Base-by-base conservation (phyloP, 2,888 invertebrate species). In the Chalcis sispes region DNA sequence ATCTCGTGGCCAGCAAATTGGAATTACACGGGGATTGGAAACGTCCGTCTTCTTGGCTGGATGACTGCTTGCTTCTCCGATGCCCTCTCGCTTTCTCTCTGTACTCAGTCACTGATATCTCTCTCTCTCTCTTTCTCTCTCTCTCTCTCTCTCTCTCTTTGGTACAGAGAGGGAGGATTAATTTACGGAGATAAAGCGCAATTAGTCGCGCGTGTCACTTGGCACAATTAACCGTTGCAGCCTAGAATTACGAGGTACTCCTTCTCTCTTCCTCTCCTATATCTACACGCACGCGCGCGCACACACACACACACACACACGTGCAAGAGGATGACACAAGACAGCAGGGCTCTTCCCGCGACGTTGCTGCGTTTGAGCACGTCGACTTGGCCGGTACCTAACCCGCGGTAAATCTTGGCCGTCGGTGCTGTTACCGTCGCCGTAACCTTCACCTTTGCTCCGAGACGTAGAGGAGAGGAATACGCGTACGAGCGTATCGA, bases 111-210 rank as follows among this genome's bases (percentile, higher is more conserved):
- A 50, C 4, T 36, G 36, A n/a, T n/a, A n/a, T n/a, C n/a, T n/a
- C n/a, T n/a, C n/a, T n/a, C n/a, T n/a, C n/a, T n/a, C n/a, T n/a
- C n/a, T n/a, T n/a, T n/a, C n/a, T n/a, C n/a, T n/a, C n/a, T n/a
- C n/a, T n/a, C n/a, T n/a, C n/a, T n/a, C 81, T 80, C 79, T 82
- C 81, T 81, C 77, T 78, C 72, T 58, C 42, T 76, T 62, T 70
- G 50, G 69, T 32, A 23, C 13, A 36, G 36, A 66, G 66, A 56
- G 46, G 32, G 72, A 80, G 83, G 82, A 84, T 85, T 85, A 85
- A 85, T 85, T 85, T 83, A 84, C 84, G 79, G 81, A 84, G 83
- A 84, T 84, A 85, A 84, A 84, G 83, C 82, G 82, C 83, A 84
- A 85, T 85, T 85, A 84, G 83, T 84, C 81, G 79, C 79, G 80